Evolutionary conservation across 2,888 invertebrate species (phyloP).

Genomic region (Aspidapion aeneum): DNA sequence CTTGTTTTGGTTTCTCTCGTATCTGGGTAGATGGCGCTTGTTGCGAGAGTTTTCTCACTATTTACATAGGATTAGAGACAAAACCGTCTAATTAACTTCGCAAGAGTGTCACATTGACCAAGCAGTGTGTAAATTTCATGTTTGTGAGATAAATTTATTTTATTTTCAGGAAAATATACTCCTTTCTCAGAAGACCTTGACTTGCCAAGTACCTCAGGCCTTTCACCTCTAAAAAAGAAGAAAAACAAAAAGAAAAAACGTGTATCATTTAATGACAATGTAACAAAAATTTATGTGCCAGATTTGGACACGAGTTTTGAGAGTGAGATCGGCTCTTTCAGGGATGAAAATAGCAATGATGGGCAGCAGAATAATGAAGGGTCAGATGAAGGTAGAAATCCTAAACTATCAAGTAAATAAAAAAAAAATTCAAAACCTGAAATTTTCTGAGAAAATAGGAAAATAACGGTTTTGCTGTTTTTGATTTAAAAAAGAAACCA

Average conservation of each 20-base stretch:
- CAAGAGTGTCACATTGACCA: no score
- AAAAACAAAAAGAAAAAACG: slow-evolving; percentile 42
- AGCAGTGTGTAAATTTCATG: no score
- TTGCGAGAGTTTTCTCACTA: no score
- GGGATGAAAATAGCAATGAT: slow-evolving; percentile 33
- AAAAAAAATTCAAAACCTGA: background rate
- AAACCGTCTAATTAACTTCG: no score
- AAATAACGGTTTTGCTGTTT: no score
- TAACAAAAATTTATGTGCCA: slow-evolving; percentile 40
- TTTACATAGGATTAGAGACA: no score
- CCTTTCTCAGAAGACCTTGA: slow-evolving; percentile 23
- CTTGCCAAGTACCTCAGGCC: slow-evolving; percentile 25
- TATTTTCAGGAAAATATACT: slow-evolving; percentile 25
- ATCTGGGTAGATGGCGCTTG: no score
- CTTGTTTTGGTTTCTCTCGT: no score
- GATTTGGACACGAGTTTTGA: slow-evolving; percentile 38
- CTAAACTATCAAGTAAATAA: background rate
- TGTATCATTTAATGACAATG: slow-evolving; percentile 44
- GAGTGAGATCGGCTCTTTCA: slow-evolving; percentile 32
- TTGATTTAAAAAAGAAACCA: no score
- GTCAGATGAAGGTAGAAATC: slow-evolving; percentile 35
- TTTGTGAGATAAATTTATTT: no score
- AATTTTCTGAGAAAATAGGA: no score
- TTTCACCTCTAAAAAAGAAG: slow-evolving; percentile 31
- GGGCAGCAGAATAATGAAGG: slow-evolving; percentile 28